These are phyloP conservation scores for Diplodus puntazzo DNA, from an alignment of 2,797 vertebrate species.

Conservation along the genomic window DNA sequence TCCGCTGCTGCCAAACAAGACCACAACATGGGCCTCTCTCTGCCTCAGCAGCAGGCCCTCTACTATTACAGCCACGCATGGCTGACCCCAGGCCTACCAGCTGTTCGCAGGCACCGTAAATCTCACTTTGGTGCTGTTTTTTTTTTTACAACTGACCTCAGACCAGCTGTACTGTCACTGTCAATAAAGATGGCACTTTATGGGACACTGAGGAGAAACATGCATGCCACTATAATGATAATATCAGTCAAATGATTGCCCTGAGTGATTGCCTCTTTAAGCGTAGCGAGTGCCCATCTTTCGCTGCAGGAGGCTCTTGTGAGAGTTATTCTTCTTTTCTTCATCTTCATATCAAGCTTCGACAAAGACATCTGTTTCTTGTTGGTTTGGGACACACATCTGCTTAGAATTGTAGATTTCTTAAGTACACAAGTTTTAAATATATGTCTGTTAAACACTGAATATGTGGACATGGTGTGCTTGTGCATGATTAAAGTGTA, in stretches of 20 bases:
- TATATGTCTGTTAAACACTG: background rate
- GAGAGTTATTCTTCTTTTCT: background rate
- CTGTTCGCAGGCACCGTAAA: slow-evolving; percentile 68
- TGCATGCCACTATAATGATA: slow-evolving; percentile 43
- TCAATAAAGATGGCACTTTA: slow-evolving; percentile 55
- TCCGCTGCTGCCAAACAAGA: slow-evolving; percentile 78
- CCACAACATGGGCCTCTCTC: slow-evolving; percentile 77
- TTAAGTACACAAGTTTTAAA: background rate
- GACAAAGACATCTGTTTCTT: background rate
- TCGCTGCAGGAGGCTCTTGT: background rate
- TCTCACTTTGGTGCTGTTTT: slow-evolving; percentile 52
- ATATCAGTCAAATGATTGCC: slow-evolving; percentile 35
- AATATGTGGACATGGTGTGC: background rate
- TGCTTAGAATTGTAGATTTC: slow-evolving; percentile 13
- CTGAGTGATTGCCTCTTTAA: slow-evolving; percentile 13
- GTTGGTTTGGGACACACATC: background rate
- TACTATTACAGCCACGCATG: slow-evolving; percentile 70
- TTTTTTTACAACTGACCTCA: slow-evolving; percentile 62
- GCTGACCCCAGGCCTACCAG: slow-evolving; percentile 74
- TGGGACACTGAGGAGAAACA: slow-evolving; percentile 34
- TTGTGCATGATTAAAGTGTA: slow-evolving; percentile 1
- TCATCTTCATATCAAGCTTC: background rate
- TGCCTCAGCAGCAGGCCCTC: slow-evolving; percentile 61
- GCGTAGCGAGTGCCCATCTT: background rate
- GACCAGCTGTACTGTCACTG: slow-evolving; percentile 67